Evolutionary conservation across 2,888 invertebrate species (phyloP).

Genomic region (Agriotes lineatus): DNA sequence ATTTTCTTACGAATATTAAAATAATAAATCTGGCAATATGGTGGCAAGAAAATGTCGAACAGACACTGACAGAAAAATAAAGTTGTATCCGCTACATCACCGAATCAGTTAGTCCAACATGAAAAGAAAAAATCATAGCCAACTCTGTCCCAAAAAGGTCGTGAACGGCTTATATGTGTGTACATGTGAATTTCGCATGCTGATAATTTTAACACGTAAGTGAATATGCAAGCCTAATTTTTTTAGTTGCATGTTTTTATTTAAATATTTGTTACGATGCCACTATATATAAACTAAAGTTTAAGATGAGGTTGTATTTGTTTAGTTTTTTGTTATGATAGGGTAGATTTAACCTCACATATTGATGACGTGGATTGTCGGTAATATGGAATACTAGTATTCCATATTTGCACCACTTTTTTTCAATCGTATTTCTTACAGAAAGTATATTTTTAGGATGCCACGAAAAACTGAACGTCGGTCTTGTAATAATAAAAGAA

Average conservation of each 20-base stretch:
- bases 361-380: constrained; percentile 11
- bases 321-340: constrained; percentile 7
- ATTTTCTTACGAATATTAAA: too few relatives aligned
- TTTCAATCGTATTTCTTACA: too few relatives aligned
- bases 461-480: neutral
- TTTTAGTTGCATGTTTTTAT: constrained; percentile 21
- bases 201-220: constrained; percentile 14
- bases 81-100: too few relatives aligned
- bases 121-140: too few relatives aligned
- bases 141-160: too few relatives aligned
- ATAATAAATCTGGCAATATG: too few relatives aligned
- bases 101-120: too few relatives aligned
- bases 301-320: constrained; percentile 19
- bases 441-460: neutral
- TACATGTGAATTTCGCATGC: neutral
- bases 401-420: neutral
- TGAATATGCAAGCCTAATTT: constrained; percentile 20
- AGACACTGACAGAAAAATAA: too few relatives aligned
- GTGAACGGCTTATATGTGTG: too few relatives aligned
- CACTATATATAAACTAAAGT: constrained; percentile 14
- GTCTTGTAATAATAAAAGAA: neutral
- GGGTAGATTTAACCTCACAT: constrained; percentile 10
- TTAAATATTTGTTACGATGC: constrained; percentile 19
- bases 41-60: too few relatives aligned
- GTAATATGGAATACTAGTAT: constrained; percentile 19